These are phyloP conservation scores for Philereme transversata DNA, from an alignment of 2,888 invertebrate species.

Conservation along the genomic window DNA sequence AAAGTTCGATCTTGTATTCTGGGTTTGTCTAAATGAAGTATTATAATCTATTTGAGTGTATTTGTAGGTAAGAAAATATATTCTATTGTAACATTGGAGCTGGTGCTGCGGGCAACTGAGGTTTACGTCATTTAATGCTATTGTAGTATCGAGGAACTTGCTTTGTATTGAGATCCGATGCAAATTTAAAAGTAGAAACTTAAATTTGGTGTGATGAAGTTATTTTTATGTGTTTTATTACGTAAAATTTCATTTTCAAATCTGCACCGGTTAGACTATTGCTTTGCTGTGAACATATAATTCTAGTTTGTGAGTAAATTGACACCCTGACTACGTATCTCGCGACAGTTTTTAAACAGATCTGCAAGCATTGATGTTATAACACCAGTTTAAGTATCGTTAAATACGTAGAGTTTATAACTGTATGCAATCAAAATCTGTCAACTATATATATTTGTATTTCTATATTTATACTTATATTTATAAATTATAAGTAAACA, in stretches of 20 bases:
- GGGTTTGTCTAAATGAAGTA: constrained; percentile 81
- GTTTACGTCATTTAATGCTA: constrained; percentile 29
- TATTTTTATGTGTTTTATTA: no score
- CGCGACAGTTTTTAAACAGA: no score
- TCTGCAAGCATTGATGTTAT: no score
- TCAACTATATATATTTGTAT: constrained; percentile 10
- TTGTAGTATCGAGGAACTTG: constrained; percentile 29
- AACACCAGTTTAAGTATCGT: no score
- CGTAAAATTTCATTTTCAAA: constrained; percentile 5
- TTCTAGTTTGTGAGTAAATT: not conserved
- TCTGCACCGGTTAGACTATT: constrained; percentile 22
- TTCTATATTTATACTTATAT: constrained; percentile 18
- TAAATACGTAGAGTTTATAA: not conserved
- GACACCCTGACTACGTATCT: no score
- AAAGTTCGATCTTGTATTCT: constrained; percentile 84
- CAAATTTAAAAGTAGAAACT: not conserved
- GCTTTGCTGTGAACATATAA: constrained; percentile 22
- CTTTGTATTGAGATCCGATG: constrained; percentile 23
- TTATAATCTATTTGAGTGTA: constrained; percentile 73
- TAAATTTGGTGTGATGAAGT: not conserved
- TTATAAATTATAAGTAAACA: constrained; percentile 32
- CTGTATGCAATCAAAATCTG: constrained; percentile 14
- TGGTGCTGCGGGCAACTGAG: constrained; percentile 49
- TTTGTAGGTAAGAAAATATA: constrained; percentile 80
- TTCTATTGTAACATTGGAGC: constrained; percentile 76